phyloP scores from a whole-genome alignment of 2,797 vertebrate genomes.

The Eupleurogrammus muticus region DNA sequence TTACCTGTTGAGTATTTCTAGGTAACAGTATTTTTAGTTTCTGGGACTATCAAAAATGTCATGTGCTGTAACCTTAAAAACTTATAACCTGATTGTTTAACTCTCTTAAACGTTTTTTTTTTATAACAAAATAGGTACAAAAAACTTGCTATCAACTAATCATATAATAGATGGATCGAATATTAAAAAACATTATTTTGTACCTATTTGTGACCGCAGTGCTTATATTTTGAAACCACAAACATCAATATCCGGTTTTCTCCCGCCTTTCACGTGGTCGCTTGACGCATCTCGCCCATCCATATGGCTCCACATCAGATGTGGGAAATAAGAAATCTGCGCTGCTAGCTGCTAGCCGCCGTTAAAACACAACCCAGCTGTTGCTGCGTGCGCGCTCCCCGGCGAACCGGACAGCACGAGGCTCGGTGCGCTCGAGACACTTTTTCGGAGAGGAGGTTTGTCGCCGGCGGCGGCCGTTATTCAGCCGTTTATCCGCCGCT shows the following conservation, averaged over 20 bases:
- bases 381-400: slow-evolving; percentile 34
- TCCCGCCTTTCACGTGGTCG: rapidly evolving
- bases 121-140: too few species aligned
- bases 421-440: neutral
- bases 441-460: slow-evolving; percentile 18
- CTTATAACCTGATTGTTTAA: too few species aligned
- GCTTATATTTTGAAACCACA: slow-evolving; percentile 25
- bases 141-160: too few species aligned
- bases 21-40: too few species aligned
- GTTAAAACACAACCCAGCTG: slow-evolving; percentile 58
- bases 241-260: neutral
- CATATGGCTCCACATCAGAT: slow-evolving; percentile 38
- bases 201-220: neutral
- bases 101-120: too few species aligned
- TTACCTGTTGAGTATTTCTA: too few species aligned
- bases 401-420: neutral
- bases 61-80: too few species aligned
- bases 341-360: slow-evolving; percentile 32
- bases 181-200: too few species aligned
- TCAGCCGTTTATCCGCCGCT: neutral
- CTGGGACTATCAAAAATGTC: too few species aligned
- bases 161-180: too few species aligned
- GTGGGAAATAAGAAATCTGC: slow-evolving; percentile 64
- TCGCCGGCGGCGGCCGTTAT: neutral
- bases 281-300: slow-evolving; percentile 27